Evolutionary conservation across 2,797 vertebrate species (phyloP), one percentile per base, ranked within the genome.

Genomic region (Miichthys miiuy): DNA sequence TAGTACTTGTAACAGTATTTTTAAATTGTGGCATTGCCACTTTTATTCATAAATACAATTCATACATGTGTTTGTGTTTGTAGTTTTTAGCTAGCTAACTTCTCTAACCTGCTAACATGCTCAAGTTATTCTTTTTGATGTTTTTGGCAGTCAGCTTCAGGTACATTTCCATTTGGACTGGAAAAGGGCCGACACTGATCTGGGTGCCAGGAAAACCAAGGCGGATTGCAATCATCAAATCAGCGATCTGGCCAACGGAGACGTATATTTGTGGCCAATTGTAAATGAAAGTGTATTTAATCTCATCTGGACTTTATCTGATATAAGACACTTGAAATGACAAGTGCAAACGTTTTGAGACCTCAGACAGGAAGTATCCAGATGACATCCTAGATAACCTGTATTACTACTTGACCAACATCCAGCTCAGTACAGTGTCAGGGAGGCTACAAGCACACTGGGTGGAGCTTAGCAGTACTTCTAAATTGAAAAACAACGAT

Each of bases 401-500:
- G 66, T 54, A 77, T 79, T 50, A 67, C 50, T 81, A 82, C 79
- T 81, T 76, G 81, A 85, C 64, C 64, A 75, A 67, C 81, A 78
- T 75, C 75, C 78, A 80, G 81, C 66, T 62, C 77, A 79, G 27
- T 27, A 68, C 75, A 79, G 66, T 52, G 52, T 62, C 47, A n/a
- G 48, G 77, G 79, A 83, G 78, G 82, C 64, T 64, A 71, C 9
- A 56, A 81, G 77, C 71, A 57, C 54, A 60, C 67, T 61, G 75
- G 61, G 72, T 16, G 67, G 75, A 83, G 71, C 68, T 80, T 79
- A 25, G 66, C 72, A 61, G 72, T 68, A 54, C 80, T 72, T 65
- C 68, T 57, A 68, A 12, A 69, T 73, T 50, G 47, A 77, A 72
- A 80, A 86, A 79, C 61, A 74, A 77, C 72, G 57, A 34, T 2